Evolutionary conservation across 2,888 invertebrate genomes (phyloP), one percentile per base, ranked within the genome.

Genomic region (Cheilosia vulpina): DNA sequence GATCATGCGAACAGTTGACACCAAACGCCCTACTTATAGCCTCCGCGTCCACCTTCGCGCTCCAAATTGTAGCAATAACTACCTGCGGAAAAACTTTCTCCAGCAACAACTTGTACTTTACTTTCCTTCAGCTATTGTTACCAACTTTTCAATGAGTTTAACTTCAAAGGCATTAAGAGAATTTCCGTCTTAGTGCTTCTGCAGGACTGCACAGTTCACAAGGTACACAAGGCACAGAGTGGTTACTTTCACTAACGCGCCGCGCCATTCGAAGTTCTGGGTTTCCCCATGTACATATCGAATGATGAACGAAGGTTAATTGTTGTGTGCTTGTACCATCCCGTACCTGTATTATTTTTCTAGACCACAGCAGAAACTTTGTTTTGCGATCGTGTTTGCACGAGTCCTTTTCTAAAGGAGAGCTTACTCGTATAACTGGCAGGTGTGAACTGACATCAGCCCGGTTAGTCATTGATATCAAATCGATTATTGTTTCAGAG

Each of bases 341-440:
- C 75, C 21, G 79, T 84, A 41, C 79, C 79, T 57, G 73, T 50
- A 45, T 47, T 78, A 43, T 53, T 58, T 71, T 79, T 69, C 62
- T 69, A 78, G 73, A 83, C 83, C 78, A 78, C 78, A 83, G 58
- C 43, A 4, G 38, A 69, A 52, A 78, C 58, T 79, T 79, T 79
- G 45, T 69, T 65, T 53, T 53, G 52, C 55, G 53, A 75, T 84
- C 73, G 73, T 73, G 62, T 79, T 78, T 73, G 62, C 62, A 38
- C 38, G 38, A 38, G 38, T 38, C 38, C 38, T 38, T 53, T 27
- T 53, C 13, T 15, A 4, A 7, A 31, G n/a, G 1, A 27, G 24
- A n/a, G 6, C 17, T 17, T n/a, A 31, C n/a, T 17, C 15, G n/a
- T 45, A 45, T 45, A 45, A 45, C 43, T 63, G n/a, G 31, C 43